A percentile compares a stretch with the other conserved stretches of the same genome.
These are phyloP conservation scores for Darevskia mixta DNA, from an alignment of 2,797 vertebrate species.

Conservation along the genomic window DNA sequence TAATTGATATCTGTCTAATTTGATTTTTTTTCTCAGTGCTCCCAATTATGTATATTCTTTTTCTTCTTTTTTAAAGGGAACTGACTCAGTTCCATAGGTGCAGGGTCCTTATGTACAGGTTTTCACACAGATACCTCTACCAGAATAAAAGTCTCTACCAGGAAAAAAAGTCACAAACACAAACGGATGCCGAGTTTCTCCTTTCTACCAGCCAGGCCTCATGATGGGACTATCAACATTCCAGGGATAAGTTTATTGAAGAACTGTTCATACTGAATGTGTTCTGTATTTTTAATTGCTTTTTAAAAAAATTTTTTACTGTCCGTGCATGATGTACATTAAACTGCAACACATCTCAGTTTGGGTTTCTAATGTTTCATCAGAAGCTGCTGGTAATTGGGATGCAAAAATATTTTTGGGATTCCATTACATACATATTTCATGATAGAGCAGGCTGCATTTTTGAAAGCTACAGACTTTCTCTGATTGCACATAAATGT, in stretches of 20 bases:
- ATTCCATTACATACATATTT: slow-evolving; percentile 21
- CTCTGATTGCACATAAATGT: slow-evolving; percentile 22
- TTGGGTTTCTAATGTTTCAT: not conserved
- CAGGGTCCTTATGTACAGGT: not conserved
- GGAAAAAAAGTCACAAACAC: too few species aligned
- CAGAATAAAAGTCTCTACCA: too few species aligned
- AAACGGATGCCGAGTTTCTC: not conserved
- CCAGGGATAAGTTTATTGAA: not conserved
- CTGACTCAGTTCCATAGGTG: not conserved
- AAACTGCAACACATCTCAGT: accelerated
- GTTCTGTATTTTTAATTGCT: accelerated
- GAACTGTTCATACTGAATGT: not conserved
- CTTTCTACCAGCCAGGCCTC: too few species aligned
- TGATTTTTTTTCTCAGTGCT: not conserved
- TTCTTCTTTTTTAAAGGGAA: not conserved
- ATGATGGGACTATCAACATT: not conserved
- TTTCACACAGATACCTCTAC: not conserved
- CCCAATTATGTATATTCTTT: not conserved
- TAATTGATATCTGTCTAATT: not conserved
- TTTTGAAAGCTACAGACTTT: slow-evolving; percentile 28
- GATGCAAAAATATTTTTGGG: not conserved
- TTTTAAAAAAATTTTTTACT: not conserved
- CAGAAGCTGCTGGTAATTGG: not conserved
- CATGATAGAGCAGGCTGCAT: not conserved
- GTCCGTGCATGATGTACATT: accelerated